Percentiles rank a stretch among this genome's conserved stretches.
Evolutionary conservation across 2,113 vertebrate species (phyloP).

Genomic region (Struthio camelus): DNA sequence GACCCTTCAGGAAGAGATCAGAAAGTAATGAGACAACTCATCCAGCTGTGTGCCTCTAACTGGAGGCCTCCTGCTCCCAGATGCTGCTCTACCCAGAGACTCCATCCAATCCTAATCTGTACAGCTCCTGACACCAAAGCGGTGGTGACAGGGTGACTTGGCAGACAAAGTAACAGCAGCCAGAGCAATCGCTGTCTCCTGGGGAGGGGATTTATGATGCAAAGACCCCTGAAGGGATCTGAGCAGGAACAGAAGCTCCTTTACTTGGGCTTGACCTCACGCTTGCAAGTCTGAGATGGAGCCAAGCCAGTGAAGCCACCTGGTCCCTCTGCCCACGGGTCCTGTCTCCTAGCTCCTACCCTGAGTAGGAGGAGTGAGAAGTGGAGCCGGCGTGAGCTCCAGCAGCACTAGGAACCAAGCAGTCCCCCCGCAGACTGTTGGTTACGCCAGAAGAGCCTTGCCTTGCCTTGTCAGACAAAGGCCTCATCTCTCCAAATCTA

Average conservation of each 20-base stretch:
- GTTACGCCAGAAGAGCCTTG: background rate
- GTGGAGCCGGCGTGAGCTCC: background rate
- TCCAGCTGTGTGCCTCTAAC: background rate
- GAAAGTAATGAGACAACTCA: background rate
- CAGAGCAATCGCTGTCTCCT: background rate
- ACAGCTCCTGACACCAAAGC: background rate
- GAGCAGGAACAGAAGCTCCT: constrained; percentile 30
- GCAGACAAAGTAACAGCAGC: background rate
- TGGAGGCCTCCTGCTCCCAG: background rate
- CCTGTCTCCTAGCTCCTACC: background rate
- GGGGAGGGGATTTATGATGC: background rate
- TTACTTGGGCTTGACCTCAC: background rate
- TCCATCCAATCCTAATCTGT: background rate
- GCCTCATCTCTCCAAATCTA: background rate
- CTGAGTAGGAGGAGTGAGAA: background rate
- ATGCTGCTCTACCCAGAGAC: background rate
- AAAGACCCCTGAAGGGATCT: background rate
- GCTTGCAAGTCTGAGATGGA: background rate
- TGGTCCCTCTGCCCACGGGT: background rate
- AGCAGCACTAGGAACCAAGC: background rate
- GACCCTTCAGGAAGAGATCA: background rate
- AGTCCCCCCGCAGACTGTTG: background rate
- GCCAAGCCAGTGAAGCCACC: background rate
- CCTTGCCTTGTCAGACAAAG: background rate
- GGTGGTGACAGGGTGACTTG: background rate